Evolutionary conservation across 2,888 invertebrate species (phyloP), one percentile per base, ranked within the genome.

Genomic region (Nomada fucata): DNA sequence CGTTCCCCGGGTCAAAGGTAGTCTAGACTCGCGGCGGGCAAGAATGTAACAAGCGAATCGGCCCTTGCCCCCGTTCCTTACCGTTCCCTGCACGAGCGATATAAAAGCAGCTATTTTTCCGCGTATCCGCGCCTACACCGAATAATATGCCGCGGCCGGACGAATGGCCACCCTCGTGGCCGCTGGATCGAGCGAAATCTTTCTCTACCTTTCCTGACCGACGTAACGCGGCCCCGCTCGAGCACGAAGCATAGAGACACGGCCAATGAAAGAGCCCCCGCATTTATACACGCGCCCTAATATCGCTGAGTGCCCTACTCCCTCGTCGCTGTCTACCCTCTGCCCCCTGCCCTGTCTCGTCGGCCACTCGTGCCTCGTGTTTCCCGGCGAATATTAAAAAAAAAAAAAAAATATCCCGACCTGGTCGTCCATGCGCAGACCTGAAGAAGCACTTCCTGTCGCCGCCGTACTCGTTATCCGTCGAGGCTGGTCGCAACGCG

Each of bases 371-470:
- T 57, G 55, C 44, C 59, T 57, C 67, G 60, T 55, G 50, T 77
- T 73, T 78, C 75, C 60, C 9, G 64, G 11, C 55, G 71, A 76
- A 84, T 88, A 88, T 84, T 87, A 88, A 84, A 84, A 82, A 75
- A 74, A 61, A 53, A 82, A 75, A 74, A 61, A 53, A 75, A 74
- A 61, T 47, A 52, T 13, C 42, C 70, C 20, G 15, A 18, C 55
- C 20, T 36, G 60, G 52, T 36, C 60, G 50, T 44, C 36, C 67
- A 26, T 44, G 53, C 53, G 61, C 95, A 98, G 98, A 97, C 94
- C 95, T 98, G 91, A 97, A 97, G 94, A 98, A 97, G 93, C 96
- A 97, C 89, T 98, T 98, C 94, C 95, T 96, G 79, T 95, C 96
- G 85, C 96, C 97, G 15, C 98, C 98, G 57, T 96, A 97, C 73